A percentile compares a stretch with the other conserved stretches of the same genome.
Evolutionary conservation across 2,888 invertebrate species (phyloP).

Genomic region (Caenorhabditis afra): DNA sequence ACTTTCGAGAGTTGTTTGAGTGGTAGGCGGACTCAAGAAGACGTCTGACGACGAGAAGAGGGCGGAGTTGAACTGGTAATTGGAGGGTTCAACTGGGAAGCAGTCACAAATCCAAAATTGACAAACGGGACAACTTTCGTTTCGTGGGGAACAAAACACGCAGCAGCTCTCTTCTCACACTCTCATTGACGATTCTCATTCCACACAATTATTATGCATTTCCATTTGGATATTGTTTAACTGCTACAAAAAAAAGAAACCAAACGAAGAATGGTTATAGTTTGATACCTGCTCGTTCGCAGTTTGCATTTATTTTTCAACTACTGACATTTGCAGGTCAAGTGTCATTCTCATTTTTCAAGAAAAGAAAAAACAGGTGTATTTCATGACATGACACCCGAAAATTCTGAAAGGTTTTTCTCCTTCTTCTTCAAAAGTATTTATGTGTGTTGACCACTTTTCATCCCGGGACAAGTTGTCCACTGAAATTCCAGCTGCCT

Average conservation of each 20-base stretch:
- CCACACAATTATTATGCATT: constrained; percentile 10
- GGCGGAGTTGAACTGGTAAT: constrained; percentile 12
- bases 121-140: constrained; percentile 5
- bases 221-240: not conserved
- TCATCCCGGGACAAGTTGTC: no score
- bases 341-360: not conserved
- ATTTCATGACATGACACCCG: not conserved
- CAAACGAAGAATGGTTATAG: constrained; percentile 1
- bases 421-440: constrained; percentile 6
- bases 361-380: not conserved
- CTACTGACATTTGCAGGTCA: no score
- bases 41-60: not conserved
- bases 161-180: not conserved
- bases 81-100: constrained; percentile 12
- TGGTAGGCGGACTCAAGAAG: constrained; percentile 14
- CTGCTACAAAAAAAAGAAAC: constrained; percentile 2
- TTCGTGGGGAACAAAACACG: constrained; percentile 15
- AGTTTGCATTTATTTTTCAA: no score
- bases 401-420: not conserved
- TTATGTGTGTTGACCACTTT: constrained; percentile 5
- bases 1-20: constrained; percentile 29
- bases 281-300: not conserved
- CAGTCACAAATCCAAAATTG: no score
- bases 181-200: not conserved
- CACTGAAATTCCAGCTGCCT: constrained; percentile 9